These are phyloP conservation scores for Drosophila bipectinata DNA, from an alignment of 1,140 invertebrate genomes.

Conservation along the genomic window DNA sequence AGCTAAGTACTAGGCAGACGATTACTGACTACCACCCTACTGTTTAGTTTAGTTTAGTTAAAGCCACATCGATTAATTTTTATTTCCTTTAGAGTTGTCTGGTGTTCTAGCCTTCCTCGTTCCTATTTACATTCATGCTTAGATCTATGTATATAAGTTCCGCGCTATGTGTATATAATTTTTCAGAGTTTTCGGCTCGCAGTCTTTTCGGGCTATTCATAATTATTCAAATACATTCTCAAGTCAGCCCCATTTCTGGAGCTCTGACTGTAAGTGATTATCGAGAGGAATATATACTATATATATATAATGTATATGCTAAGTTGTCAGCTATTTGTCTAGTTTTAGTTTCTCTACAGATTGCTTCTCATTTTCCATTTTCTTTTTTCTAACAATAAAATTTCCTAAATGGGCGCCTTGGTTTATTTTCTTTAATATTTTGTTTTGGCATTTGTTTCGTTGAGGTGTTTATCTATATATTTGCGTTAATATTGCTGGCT, in stretches of 20 bases:
- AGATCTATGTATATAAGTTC: slow-evolving; percentile 43
- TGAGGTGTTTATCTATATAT: slow-evolving; percentile 29
- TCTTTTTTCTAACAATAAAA: slow-evolving; percentile 34
- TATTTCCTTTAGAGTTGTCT: slow-evolving; percentile 33
- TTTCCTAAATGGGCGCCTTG: slow-evolving; percentile 39
- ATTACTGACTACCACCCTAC: slow-evolving; percentile 37
- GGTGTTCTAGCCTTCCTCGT: slow-evolving; percentile 32
- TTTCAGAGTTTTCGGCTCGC: slow-evolving; percentile 82
- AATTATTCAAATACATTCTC: slow-evolving; percentile 63
- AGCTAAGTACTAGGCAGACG: slow-evolving; percentile 43
- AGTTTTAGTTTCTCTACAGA: slow-evolving; percentile 57
- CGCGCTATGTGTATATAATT: slow-evolving; percentile 66
- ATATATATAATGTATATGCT: slow-evolving; percentile 36
- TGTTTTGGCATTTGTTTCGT: slow-evolving; percentile 29
- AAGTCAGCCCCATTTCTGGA: slow-evolving; percentile 47
- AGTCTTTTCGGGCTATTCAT: slow-evolving; percentile 80
- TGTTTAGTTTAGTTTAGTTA: slow-evolving; percentile 66
- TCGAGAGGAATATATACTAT: slow-evolving; percentile 54
- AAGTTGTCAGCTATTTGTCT: slow-evolving; percentile 67
- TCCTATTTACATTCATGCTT: slow-evolving; percentile 37
- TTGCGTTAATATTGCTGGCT: slow-evolving; percentile 23
- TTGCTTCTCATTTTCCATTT: slow-evolving; percentile 62
- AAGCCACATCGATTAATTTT: slow-evolving; percentile 81
- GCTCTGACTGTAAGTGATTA: slow-evolving; percentile 68
- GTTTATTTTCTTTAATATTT: slow-evolving; percentile 7